Conservation (phyloP, 2,888 invertebrate genomes). For the Agrenia bidenticulata region DNA sequence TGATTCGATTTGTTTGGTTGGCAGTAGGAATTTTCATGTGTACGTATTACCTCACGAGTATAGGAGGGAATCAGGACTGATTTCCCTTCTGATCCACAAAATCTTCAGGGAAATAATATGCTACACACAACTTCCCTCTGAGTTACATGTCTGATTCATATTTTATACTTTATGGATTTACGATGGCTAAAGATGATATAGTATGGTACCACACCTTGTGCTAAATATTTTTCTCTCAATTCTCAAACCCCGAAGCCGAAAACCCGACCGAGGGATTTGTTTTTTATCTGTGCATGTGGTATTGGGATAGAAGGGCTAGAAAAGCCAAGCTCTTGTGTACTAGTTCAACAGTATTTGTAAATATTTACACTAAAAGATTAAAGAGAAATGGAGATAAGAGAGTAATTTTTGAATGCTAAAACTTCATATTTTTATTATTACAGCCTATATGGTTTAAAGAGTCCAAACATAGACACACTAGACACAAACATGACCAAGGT, state of each 20-base stretch:
- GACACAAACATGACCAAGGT: too few species aligned
- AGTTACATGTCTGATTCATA: constrained; percentile 22
- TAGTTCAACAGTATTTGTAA: constrained; percentile 8
- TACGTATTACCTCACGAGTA: constrained; percentile 25
- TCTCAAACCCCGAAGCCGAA: too few species aligned
- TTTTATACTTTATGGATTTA: constrained; percentile 14
- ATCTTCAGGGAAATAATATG: constrained; percentile 38
- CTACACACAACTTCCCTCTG: constrained; percentile 14
- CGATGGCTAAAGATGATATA: neutral
- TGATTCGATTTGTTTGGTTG: constrained; percentile 51
- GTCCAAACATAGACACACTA: too few species aligned
- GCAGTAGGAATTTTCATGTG: constrained; percentile 10
- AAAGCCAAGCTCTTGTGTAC: too few species aligned
- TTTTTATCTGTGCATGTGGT: neutral
- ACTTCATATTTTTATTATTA: too few species aligned
- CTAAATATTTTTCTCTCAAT: neutral
- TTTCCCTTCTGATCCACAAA: constrained; percentile 49
- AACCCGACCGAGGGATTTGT: too few species aligned
- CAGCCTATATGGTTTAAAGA: too few species aligned
- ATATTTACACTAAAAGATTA: constrained; percentile 24
- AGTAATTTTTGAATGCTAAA: too few species aligned
- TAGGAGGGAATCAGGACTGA: constrained; percentile 29
- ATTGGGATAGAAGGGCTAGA: neutral
- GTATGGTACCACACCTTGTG: constrained; percentile 13
- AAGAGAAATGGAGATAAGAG: neutral